Conservation (phyloP, 2,113 vertebrate species). For the Nothobranchius furzeri region DNA sequence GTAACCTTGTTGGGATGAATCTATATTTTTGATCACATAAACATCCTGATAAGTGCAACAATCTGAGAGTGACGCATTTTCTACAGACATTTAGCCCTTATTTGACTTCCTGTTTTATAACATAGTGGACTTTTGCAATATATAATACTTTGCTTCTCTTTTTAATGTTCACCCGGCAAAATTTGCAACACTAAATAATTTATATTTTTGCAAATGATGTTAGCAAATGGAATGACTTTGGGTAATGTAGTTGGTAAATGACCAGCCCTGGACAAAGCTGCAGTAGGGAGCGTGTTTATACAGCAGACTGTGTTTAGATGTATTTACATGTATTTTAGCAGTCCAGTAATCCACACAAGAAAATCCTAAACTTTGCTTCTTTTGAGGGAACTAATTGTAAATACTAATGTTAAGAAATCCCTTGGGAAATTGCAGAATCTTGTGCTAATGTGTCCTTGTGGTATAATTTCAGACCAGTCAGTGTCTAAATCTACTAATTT, state of each 20-base stretch:
- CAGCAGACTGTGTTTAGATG: slow-evolving; percentile 27
- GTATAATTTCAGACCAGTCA: background rate
- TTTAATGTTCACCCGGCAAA: slow-evolving; percentile 11
- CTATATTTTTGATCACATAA: slow-evolving; percentile 36
- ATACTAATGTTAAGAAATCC: slow-evolving; percentile 32
- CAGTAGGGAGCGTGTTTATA: slow-evolving; percentile 4
- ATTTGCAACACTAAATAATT: slow-evolving; percentile 8
- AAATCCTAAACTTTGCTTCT: slow-evolving; percentile 56
- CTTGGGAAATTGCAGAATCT: slow-evolving; percentile 13
- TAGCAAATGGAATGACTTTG: slow-evolving; percentile 14
- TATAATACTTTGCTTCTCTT: slow-evolving; percentile 38
- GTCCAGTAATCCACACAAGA: slow-evolving; percentile 11
- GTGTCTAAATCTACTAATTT: background rate
- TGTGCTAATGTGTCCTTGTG: slow-evolving; percentile 23
- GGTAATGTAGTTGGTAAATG: slow-evolving; percentile 4
- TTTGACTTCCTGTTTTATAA: slow-evolving; percentile 38
- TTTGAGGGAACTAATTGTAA: slow-evolving; percentile 42
- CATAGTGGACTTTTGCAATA: slow-evolving; percentile 27
- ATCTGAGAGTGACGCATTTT: slow-evolving; percentile 22
- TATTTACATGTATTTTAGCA: slow-evolving; percentile 19
- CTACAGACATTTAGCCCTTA: slow-evolving; percentile 34
- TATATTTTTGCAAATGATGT: slow-evolving; percentile 8
- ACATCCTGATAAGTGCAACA: slow-evolving; percentile 36
- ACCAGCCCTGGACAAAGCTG: background rate
- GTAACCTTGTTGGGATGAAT: slow-evolving; percentile 20